Conservation (phyloP, 1,140 invertebrate species). For the Diorhabda sublineata region DNA sequence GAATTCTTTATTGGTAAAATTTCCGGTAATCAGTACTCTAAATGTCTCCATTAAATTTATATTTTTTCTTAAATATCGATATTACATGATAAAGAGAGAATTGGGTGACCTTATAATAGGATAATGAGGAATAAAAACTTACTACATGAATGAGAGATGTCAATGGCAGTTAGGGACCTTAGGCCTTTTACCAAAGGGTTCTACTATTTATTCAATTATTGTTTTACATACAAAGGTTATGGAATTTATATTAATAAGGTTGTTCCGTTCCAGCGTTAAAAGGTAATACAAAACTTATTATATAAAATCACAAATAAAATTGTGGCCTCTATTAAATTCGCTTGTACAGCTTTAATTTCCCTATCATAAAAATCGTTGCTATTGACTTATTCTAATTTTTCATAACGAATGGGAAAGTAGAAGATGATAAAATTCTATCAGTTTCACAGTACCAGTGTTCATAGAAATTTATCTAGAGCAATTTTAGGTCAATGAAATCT, state of each 20-base stretch:
- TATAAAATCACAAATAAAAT: no score
- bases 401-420: no score
- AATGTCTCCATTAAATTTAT: not conserved
- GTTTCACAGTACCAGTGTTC: no score
- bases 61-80: not conserved
- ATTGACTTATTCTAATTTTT: no score
- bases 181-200: not conserved
- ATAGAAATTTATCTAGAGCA: no score
- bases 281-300: no score
- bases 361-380: no score
- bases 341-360: no score
- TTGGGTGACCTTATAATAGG: not conserved
- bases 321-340: no score
- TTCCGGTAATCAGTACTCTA: not conserved
- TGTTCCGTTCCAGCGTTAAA: not conserved
- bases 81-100: slow-evolving; percentile 2
- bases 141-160: not conserved
- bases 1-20: no score
- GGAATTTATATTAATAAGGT: not conserved
- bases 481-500: no score
- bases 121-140: not conserved
- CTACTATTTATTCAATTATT: not conserved
- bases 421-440: no score
- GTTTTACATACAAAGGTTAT: slow-evolving; percentile 1
- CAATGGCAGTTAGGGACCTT: not conserved